These are phyloP conservation scores for Brassicogethes aeneus DNA, from an alignment of 2,888 invertebrate genomes.

Conservation along the genomic window DNA sequence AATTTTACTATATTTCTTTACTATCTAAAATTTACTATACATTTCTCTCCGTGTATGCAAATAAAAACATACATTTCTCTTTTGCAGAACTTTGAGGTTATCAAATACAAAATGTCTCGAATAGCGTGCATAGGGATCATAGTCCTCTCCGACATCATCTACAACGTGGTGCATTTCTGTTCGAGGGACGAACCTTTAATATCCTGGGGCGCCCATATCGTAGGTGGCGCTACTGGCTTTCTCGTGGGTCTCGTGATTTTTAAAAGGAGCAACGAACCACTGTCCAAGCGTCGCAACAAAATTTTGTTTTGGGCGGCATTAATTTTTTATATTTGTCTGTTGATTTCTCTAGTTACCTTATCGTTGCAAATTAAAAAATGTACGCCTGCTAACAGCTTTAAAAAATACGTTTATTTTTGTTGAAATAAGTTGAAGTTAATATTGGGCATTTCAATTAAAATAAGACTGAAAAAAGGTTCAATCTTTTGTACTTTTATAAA, in stretches of 20 bases:
- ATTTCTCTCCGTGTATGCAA: too few relatives aligned
- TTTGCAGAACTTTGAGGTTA: conserved; percentile 42
- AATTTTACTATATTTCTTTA: too few relatives aligned
- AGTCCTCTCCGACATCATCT: conserved; percentile 56
- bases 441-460: too few relatives aligned
- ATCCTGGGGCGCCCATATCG: conserved; percentile 63
- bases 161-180: conserved; percentile 42
- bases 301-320: conserved; percentile 9
- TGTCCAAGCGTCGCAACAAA: conserved; percentile 11
- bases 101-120: conserved; percentile 44
- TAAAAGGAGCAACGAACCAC: conserved; percentile 31
- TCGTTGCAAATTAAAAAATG: conserved; percentile 16
- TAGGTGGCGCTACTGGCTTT: conserved; percentile 59
- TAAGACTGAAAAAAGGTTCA: too few relatives aligned
- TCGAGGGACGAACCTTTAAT: conserved; percentile 44
- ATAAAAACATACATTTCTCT: too few relatives aligned
- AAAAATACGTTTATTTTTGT: conserved; percentile 13
- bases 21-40: too few relatives aligned
- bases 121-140: conserved; percentile 53
- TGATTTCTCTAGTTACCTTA: conserved; percentile 12
- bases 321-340: conserved; percentile 11
- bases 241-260: conserved; percentile 54
- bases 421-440: too few relatives aligned
- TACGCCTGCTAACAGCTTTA: conserved; percentile 8
- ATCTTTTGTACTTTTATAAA: too few relatives aligned